Evolutionary conservation across 2,797 vertebrate genomes (phyloP), one percentile per base, ranked within the genome.

Genomic region (Arctocebus calabarensis): DNA sequence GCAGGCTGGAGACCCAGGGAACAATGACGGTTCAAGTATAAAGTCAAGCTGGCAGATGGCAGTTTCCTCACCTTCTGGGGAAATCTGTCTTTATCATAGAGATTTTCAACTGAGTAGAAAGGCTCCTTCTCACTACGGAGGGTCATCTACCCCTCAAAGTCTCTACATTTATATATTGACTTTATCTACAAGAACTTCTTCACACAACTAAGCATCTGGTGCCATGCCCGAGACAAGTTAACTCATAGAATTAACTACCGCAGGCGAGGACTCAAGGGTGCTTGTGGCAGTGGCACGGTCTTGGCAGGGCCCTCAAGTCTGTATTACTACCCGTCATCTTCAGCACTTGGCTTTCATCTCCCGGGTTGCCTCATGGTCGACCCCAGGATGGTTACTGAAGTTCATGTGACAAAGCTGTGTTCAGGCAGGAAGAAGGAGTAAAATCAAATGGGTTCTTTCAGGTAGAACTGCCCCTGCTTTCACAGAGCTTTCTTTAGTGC

Each of bases 251-350:
- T 83, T 52, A 55, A 29, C 6, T 13, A 16, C 68, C 7, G 62
- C 2, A 2, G 20, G 7, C n/a, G 1, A 5, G 7, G 2, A 59
- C 14, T 29, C 3, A 19, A 61, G 3, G 11, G 20, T 23, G 75
- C 5, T 34, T 68, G 32, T 22, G 25, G 17, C 29, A 79, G 14
- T 0, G 43, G 2, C 22, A 22, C 40, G 45, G 19, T 32, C 5
- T 62, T 32, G 27, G 5, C 12, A 43, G 17, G 8, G 32, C 45
- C 22, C 7, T 78, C 57, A 43, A 5, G 4, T 32, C 25, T 55
- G 10, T 43, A 70, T 82, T 37, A 52, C 16, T 57, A 9, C 19
- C 25, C 4, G n/a, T 92, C 7, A 12, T 43, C 68, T 70, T 62
- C 81, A 83, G 13, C 34, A 29, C 3, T 13, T 85, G 9, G 37